phyloP scores from a whole-genome alignment of 2,113 vertebrate species.

The Myxocyprinus asiaticus region DNA sequence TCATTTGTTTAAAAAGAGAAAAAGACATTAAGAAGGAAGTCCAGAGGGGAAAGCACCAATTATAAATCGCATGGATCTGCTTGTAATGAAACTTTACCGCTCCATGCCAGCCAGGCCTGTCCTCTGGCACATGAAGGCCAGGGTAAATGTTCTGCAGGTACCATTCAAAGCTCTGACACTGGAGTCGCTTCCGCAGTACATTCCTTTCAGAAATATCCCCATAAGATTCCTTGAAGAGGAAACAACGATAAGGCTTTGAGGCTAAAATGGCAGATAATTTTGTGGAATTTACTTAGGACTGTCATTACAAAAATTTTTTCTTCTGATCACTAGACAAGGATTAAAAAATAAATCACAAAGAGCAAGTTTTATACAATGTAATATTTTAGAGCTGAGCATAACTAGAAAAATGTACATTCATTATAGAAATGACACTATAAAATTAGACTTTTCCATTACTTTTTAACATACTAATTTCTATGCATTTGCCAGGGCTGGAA shows the following conservation, averaged over 20 bases:
- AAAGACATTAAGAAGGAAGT: background rate
- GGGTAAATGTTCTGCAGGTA: conserved; percentile 92
- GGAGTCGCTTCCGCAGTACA: conserved; percentile 80
- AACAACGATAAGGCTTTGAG: background rate
- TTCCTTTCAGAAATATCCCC: conserved; percentile 90
- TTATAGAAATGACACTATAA: too few relatives aligned
- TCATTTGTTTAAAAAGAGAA: background rate
- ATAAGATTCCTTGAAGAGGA: conserved; percentile 78
- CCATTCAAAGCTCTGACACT: conserved; percentile 90
- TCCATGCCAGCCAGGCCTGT: conserved; percentile 90
- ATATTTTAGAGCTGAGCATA: too few relatives aligned
- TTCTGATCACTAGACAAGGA: too few relatives aligned
- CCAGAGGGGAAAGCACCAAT: background rate
- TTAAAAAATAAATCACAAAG: too few relatives aligned
- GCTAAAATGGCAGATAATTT: too few relatives aligned
- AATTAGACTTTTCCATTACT: too few relatives aligned
- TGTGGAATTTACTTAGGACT: too few relatives aligned
- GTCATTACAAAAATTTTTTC: too few relatives aligned
- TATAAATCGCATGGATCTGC: background rate
- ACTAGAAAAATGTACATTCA: too few relatives aligned
- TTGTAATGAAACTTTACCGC: conserved; percentile 72
- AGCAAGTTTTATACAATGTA: too few relatives aligned
- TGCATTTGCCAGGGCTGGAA: too few relatives aligned
- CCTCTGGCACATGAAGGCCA: conserved; percentile 90
- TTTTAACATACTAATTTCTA: too few relatives aligned